phyloP scores from a whole-genome alignment of 64 coral and sea anemone genomes.

The Pachyseris speciosa region DNA sequence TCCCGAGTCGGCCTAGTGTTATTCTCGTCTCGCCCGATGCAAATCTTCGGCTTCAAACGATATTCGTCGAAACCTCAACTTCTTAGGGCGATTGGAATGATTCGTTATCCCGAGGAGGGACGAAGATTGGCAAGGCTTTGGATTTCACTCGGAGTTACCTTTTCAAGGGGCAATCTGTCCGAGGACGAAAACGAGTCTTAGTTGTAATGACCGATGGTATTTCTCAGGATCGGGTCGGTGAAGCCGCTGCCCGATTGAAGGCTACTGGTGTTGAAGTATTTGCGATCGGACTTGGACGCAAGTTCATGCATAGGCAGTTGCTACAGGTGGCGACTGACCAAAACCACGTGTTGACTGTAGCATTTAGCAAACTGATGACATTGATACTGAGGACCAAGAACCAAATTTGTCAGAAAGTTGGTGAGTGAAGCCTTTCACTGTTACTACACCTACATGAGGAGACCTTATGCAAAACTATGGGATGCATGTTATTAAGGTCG shows the following conservation, averaged over 20 bases:
- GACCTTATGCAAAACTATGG: too few species aligned
- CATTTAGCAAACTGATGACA: slow-evolving; percentile 51
- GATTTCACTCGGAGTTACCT: not conserved
- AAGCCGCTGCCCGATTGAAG: slow-evolving; percentile 17
- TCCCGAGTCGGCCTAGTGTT: slow-evolving; percentile 50
- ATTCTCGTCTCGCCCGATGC: slow-evolving; percentile 29
- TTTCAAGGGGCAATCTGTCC: slow-evolving; percentile 7
- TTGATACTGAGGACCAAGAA: slow-evolving; percentile 2
- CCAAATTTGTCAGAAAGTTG: slow-evolving; percentile 2
- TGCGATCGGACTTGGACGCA: slow-evolving; percentile 43
- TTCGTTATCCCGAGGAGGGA: slow-evolving; percentile 61
- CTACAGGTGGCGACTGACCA: slow-evolving; percentile 48
- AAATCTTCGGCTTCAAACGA: slow-evolving; percentile 39
- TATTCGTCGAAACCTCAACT: not conserved
- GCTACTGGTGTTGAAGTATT: slow-evolving; percentile 57
- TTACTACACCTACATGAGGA: too few species aligned
- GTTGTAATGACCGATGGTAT: slow-evolving; percentile 61
- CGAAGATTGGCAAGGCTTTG: slow-evolving; percentile 54
- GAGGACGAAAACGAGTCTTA: slow-evolving; percentile 44
- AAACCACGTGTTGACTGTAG: slow-evolving; percentile 40
- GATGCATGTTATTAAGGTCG: too few species aligned
- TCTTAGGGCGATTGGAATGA: slow-evolving; percentile 8
- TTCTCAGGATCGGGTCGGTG: slow-evolving; percentile 55
- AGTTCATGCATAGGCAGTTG: slow-evolving; percentile 1
- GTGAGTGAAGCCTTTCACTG: slow-evolving; percentile 2